A percentile compares a stretch with the other conserved stretches of the same genome.
phyloP scores from a whole-genome alignment of 2,113 vertebrate species.

The Potamarius usumacintae region DNA sequence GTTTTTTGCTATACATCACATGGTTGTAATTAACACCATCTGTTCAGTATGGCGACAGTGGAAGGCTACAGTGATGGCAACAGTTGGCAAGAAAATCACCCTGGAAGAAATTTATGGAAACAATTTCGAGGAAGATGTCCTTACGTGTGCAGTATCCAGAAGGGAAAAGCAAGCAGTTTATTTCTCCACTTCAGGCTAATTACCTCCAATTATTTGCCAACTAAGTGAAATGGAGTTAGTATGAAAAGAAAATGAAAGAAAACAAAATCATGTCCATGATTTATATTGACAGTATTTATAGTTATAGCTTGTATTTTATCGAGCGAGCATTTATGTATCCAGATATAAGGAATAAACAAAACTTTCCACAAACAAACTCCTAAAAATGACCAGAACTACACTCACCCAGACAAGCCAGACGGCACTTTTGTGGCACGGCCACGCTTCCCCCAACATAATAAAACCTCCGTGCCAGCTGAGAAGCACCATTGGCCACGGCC shows the following conservation, averaged over 20 bases:
- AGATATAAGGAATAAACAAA: background rate
- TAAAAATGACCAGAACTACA: background rate
- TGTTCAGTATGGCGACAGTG: conserved; percentile 29
- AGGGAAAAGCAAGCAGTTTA: background rate
- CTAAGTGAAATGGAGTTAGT: background rate
- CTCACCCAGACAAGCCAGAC: conserved; percentile 78
- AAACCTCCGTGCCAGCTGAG: conserved; percentile 70
- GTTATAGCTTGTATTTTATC: background rate
- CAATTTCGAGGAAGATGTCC: conserved; percentile 15
- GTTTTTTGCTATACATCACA: conserved; percentile 24
- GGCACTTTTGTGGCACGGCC: conserved; percentile 72
- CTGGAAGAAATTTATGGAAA: background rate
- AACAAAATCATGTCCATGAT: background rate
- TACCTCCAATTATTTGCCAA: background rate
- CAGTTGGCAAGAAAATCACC: conserved; percentile 15
- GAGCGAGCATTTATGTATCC: background rate
- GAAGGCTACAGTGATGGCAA: background rate
- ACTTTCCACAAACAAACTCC: background rate
- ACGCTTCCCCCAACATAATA: conserved; percentile 74
- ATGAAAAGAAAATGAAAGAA: background rate
- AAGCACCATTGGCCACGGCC: conserved; percentile 61
- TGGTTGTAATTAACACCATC: conserved; percentile 40
- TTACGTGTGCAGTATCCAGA: background rate
- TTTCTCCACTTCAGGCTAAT: background rate
- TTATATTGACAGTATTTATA: background rate